A percentile compares a stretch with the other conserved stretches of the same genome.
phyloP scores from a whole-genome alignment of 2,113 vertebrate genomes.

The Helogale parvula region DNA sequence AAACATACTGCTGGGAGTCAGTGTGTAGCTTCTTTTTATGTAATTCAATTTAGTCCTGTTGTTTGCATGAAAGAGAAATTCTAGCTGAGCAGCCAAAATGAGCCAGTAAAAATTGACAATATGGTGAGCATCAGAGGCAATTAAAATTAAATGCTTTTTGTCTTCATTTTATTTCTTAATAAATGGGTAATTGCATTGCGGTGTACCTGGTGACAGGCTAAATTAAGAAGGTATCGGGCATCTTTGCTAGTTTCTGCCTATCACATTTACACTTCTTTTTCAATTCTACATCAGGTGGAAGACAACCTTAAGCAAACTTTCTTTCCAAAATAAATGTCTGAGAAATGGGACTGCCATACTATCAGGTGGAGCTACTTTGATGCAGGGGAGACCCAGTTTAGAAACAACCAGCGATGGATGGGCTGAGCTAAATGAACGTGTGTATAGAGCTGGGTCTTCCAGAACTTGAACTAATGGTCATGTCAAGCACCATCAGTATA shows the following conservation, averaged over 20 bases:
- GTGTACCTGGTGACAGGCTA: conserved; percentile 62
- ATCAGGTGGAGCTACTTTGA: not conserved
- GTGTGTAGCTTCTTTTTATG: conserved; percentile 86
- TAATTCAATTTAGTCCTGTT: conserved; percentile 89
- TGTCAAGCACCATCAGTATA: not conserved
- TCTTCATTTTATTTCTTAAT: conserved; percentile 83
- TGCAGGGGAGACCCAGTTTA: not conserved
- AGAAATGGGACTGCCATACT: not conserved
- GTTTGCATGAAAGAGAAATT: conserved; percentile 85
- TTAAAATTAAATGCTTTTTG: conserved; percentile 85
- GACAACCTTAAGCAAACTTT: not conserved
- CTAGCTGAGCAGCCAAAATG: conserved; percentile 83
- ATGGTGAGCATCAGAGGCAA: conserved; percentile 82
- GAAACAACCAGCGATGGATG: not conserved
- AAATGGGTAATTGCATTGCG: conserved; percentile 79
- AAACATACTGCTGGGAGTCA: conserved; percentile 89
- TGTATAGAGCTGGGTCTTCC: not conserved
- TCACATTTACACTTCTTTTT: conserved; percentile 54
- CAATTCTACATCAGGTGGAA: not conserved
- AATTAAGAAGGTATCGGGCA: conserved; percentile 35
- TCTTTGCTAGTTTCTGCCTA: conserved; percentile 17
- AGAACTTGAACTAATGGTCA: not conserved
- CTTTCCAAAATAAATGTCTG: not conserved
- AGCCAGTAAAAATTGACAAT: conserved; percentile 80
- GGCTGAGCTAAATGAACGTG: not conserved